Conservation (phyloP, 1,140 invertebrate genomes). For the Neuroterus valhalla region DNA sequence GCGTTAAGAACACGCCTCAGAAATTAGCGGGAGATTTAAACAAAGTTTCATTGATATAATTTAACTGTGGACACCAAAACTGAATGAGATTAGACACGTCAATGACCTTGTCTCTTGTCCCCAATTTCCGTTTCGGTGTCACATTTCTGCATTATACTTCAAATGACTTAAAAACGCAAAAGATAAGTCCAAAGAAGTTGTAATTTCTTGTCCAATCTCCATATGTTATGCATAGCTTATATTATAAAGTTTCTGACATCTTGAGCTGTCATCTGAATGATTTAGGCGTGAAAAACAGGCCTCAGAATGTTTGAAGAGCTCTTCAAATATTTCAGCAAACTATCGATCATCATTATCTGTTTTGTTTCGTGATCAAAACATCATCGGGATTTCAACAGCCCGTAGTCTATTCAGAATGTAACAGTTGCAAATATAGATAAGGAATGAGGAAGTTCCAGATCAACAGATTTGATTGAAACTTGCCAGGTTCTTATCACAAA, state of each 20-base stretch:
- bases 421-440: background rate
- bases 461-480: conserved; percentile 3
- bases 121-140: background rate
- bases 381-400: too few relatives aligned
- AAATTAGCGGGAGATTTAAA: conserved; percentile 49
- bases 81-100: conserved; percentile 50
- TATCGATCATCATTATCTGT: too few relatives aligned
- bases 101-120: conserved; percentile 48
- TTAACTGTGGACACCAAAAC: conserved; percentile 19
- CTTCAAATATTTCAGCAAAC: too few relatives aligned
- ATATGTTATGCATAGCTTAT: background rate
- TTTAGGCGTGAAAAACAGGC: background rate
- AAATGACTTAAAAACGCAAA: background rate
- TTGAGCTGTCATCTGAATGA: background rate
- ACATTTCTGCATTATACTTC: background rate
- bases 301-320: background rate
- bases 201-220: background rate
- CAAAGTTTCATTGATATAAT: conserved; percentile 47
- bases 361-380: too few relatives aligned
- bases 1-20: conserved; percentile 46
- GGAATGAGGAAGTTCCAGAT: background rate
- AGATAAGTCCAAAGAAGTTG: background rate
- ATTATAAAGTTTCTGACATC: background rate
- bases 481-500: conserved; percentile 16
- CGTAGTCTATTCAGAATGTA: background rate